phyloP scores from a whole-genome alignment of 2,888 invertebrate species.

The Diarsia mendica region DNA sequence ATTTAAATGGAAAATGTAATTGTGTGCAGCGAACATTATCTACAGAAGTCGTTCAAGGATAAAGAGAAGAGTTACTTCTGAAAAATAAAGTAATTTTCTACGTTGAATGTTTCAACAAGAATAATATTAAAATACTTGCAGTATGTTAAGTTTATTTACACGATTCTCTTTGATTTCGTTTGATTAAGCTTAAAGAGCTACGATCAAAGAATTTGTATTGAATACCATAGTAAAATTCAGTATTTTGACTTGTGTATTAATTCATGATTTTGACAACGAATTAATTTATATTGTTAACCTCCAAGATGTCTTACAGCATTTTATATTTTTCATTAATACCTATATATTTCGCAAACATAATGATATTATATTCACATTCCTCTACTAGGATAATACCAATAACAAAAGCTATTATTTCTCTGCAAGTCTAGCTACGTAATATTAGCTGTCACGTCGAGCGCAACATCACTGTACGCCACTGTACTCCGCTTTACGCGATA shows the following conservation, averaged over 20 bases:
- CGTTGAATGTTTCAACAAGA: neutral
- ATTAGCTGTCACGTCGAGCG: slow-evolving; percentile 32
- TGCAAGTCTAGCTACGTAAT: slow-evolving; percentile 31
- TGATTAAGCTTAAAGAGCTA: neutral
- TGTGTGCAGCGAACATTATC: slow-evolving; percentile 38
- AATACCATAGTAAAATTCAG: neutral
- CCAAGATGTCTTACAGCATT: neutral
- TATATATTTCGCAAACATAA: neutral
- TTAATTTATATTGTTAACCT: neutral
- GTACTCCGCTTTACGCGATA: slow-evolving; percentile 26
- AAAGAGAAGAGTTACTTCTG: slow-evolving; percentile 13
- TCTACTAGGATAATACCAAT: neutral
- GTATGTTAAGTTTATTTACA: neutral
- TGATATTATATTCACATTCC: neutral
- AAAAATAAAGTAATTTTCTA: slow-evolving; percentile 7
- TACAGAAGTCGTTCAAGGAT: slow-evolving; percentile 36
- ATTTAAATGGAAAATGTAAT: slow-evolving; percentile 55
- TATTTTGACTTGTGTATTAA: neutral
- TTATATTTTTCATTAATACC: neutral
- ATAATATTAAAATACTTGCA: neutral
- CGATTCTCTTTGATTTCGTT: neutral
- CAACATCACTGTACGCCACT: slow-evolving; percentile 30
- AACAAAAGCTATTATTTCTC: slow-evolving; percentile 38
- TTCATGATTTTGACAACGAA: neutral
- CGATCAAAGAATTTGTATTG: neutral